Base-by-base conservation (phyloP, 1,140 invertebrate species). In the Zophobas atratus region DNA sequence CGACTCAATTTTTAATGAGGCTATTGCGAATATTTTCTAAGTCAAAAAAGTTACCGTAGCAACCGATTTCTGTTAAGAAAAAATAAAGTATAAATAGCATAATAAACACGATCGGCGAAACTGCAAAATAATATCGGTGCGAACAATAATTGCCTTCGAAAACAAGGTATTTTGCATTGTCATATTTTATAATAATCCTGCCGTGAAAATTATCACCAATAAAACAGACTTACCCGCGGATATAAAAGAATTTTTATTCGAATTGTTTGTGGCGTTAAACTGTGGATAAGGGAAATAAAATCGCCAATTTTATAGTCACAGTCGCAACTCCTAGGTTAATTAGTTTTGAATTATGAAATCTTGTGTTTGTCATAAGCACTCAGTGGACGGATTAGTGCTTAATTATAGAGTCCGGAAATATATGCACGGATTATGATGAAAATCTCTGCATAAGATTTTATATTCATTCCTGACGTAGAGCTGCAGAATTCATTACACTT, bases 231-330 rank as follows among this genome's bases (percentile, higher is more conserved):
- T 67, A 43, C n/a, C 8, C 43, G 60, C 8, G 60, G 39, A 5
- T 67, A 67, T 67, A 67, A 67, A 67, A 67, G 60, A 67, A 67
- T 67, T 67, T 67, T 67, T 67, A 67, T 67, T 67, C 36, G 60
- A 67, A 67, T 67, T 67, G 60, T 67, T 67, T 67, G 60, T n/a
- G 60, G 39, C 20, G 60, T 67, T 67, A 67, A 67, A 43, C n/a
- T 67, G 60, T 67, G 60, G 43, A 67, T 67, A 67, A 67, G 39
- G 33, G 60, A 67, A 67, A 67, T 67, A 67, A 41, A 67, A 43
- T 41, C 39, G 38, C 2, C 60, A 67, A 67, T 67, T 67, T 67
- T 41, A 67, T 67, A 33, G 20, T 8, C 4, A 20, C 8, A 20
- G n/a, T 43, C 43, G 39, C 20, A 41, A 8, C 39, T 6, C 43